These are phyloP conservation scores for Meda fulgida DNA, from an alignment of 2,797 vertebrate species.

Conservation along the genomic window DNA sequence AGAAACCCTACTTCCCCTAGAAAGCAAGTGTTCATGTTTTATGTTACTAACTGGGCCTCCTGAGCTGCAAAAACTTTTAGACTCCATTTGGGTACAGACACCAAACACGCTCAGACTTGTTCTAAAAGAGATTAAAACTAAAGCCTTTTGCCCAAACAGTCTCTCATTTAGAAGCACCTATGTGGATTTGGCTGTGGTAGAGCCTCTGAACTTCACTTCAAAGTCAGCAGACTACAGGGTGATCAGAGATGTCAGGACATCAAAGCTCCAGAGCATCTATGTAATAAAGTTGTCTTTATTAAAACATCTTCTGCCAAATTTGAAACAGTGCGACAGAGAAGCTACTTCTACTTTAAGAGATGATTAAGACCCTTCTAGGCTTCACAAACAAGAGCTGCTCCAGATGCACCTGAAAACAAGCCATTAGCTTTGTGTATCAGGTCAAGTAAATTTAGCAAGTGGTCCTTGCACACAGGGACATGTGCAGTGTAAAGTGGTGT, in stretches of 20 bases:
- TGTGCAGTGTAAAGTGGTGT: constrained; percentile 34
- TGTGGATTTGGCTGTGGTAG: constrained; percentile 5
- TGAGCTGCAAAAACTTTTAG: neutral
- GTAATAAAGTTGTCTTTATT: constrained; percentile 32
- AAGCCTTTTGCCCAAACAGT: constrained; percentile 26
- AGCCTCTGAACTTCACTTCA: constrained; percentile 49
- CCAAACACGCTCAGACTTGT: constrained; percentile 19
- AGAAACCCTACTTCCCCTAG: neutral
- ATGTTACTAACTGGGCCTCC: neutral
- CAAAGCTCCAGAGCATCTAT: constrained; percentile 38
- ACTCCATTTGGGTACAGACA: neutral
- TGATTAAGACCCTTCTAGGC: neutral
- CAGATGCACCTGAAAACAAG: constrained; percentile 31
- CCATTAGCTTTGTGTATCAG: constrained; percentile 6
- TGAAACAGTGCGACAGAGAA: constrained; percentile 16
- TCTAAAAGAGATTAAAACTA: constrained; percentile 31
- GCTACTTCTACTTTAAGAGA: neutral
- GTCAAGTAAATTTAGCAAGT: constrained; percentile 44
- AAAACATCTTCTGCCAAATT: constrained; percentile 31
- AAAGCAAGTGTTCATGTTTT: neutral
- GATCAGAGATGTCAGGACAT: constrained; percentile 43
- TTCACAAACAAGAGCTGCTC: constrained; percentile 20
- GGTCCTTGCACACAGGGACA: neutral
- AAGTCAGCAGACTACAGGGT: constrained; percentile 20
- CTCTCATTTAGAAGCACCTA: constrained; percentile 41